Conservation (phyloP, 2,797 vertebrate genomes). For the Lemur catta region DNA sequence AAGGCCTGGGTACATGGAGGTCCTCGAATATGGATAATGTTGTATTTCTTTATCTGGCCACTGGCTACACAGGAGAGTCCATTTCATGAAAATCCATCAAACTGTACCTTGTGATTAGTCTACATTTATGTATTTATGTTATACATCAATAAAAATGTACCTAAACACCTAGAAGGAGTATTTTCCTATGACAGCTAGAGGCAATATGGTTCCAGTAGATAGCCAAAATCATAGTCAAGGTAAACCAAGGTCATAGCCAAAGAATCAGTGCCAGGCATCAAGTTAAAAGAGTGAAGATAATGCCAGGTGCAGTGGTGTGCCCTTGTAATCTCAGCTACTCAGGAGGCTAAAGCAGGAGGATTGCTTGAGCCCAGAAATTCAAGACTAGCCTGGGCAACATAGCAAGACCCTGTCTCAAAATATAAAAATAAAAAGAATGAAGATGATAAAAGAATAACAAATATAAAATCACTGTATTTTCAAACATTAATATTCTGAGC, state of each 20-base stretch:
- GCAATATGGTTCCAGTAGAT: background rate
- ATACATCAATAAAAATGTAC: background rate
- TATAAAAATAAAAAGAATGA: background rate
- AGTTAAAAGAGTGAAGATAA: background rate
- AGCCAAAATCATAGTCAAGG: background rate
- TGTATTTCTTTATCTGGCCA: background rate
- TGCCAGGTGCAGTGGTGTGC: rapidly evolving
- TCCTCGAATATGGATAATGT: background rate
- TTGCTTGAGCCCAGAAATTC: background rate
- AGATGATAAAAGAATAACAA: background rate
- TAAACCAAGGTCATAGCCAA: background rate
- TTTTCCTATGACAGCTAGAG: background rate
- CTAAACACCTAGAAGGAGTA: background rate
- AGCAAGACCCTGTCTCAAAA: background rate
- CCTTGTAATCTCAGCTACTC: background rate
- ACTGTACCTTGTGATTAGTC: background rate
- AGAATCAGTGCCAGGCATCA: background rate
- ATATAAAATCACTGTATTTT: background rate
- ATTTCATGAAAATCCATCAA: background rate
- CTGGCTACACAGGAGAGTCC: background rate
- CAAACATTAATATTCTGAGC: background rate
- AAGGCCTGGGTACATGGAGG: too few relatives aligned
- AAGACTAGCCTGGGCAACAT: background rate
- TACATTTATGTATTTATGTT: background rate
- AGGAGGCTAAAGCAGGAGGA: background rate